Evolutionary conservation across 2,113 vertebrate genomes (phyloP).

Genomic region (Numida meleagris): DNA sequence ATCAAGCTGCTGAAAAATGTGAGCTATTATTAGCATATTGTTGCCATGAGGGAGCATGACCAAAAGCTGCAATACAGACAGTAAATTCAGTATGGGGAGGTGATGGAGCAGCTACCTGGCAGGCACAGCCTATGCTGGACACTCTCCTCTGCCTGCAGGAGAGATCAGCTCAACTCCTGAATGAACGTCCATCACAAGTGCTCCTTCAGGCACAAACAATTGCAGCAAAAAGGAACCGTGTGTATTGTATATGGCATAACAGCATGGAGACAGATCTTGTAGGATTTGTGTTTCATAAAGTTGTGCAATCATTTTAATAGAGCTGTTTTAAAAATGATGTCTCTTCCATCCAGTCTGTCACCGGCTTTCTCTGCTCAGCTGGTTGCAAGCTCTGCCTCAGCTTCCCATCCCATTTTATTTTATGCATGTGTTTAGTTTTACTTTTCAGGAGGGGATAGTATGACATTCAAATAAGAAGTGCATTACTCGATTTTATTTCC

Average conservation of each 20-base stretch:
- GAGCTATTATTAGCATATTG: neutral
- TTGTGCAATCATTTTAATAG: neutral
- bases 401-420: neutral
- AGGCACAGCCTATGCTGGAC: fast-evolving
- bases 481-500: neutral
- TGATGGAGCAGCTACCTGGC: neutral
- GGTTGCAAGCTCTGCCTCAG: neutral
- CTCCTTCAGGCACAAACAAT: neutral
- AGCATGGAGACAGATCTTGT: neutral
- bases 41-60: neutral
- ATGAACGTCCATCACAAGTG: no score
- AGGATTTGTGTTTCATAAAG: neutral
- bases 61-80: neutral
- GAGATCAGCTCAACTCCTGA: neutral
- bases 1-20: neutral
- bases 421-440: neutral
- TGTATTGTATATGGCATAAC: fast-evolving
- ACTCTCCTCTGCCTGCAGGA: fast-evolving
- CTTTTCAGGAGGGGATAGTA: neutral
- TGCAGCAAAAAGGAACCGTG: neutral
- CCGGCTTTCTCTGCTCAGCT: neutral
- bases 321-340: neutral
- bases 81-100: fast-evolving
- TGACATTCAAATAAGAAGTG: neutral
- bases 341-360: neutral